Base-by-base conservation (phyloP, 2,888 invertebrate species). In the Argyra leucocephala region DNA sequence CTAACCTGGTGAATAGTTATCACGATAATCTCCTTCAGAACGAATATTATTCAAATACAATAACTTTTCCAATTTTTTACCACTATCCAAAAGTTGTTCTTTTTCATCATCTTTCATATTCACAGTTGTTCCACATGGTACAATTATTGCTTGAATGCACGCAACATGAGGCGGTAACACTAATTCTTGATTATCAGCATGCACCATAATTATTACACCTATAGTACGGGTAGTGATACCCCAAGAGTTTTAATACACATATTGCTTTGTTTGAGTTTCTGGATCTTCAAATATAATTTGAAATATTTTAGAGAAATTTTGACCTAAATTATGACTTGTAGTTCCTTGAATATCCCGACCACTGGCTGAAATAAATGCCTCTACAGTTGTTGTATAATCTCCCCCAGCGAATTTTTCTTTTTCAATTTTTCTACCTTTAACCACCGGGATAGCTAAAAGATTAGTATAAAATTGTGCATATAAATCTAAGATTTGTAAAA, bases 251-350 rank as follows among this genome's bases (percentile, higher is more conserved):
- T 99, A 99, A 81, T 86, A 96, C 2, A 94, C 96, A 76, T 85
- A 93, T 71, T 89, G 86, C 78, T 91, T 92, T 74, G 91, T 89
- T 71, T 92, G 90, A 0, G 92, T 92, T 72, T 91, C 91, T 0
- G 95, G 95, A 76, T 97, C 92, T 78, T 98, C 97, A 75, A 88
- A 95, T 12, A 90, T 86, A 66, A 99, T 95, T 72, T 98, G 96
- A 81, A 99, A 99, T 96, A 99, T 99, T 81, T 94, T 96, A 0
- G 97, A 95, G 82, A 99, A 99, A 82, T 99, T 99, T 81, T 99
- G 98, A 0, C 99, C 99, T 65, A 99, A 81, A 80, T 97, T 96
- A 81, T 99, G 99, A 65, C 97, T 98, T 0, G 99, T 99, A 0
- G 90, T 99, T 4, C 96, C 98, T 83, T 93, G 96, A 73, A 98